Evolutionary conservation across 2,113 vertebrate species (phyloP), one percentile per base, ranked within the genome.

Genomic region (Onychorhynchus coronatus): DNA sequence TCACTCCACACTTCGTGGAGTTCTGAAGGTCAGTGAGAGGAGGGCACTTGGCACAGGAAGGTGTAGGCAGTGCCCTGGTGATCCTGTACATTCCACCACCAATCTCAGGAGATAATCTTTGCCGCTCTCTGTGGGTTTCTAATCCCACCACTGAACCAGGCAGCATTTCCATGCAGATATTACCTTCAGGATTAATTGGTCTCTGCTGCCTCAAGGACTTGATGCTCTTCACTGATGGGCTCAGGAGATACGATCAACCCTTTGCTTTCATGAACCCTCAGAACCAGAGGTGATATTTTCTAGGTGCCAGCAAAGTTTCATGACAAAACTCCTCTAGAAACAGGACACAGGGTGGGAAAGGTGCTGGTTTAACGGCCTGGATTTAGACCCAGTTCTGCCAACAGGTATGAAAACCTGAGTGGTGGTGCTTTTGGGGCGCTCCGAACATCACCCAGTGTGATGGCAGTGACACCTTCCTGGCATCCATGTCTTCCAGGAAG

Each of bases 101-200:
- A 23, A 33, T 18, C 46, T 71, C 62, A 66, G 61, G 46, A 94
- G 46, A 55, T 67, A 8, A 35, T 73, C 71, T 55, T 30, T n/a
- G 21, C 22, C 23, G 3, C 39, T 72, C 21, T 13, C 49, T 23
- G 31, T 59, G 75, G 78, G 16, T 7, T 91, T 91, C 70, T 19
- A 35, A 46, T n/a, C 12, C 27, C 1, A 0, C 12, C 23, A 1
- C 10, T 47, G 42, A 61, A 18, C 52, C 33, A 42, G 20, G 4
- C 37, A 68, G 44, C n/a, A 5, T 49, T 61, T 65, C 30, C 44
- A 28, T 74, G 31, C 14, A 24, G 24, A 0, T 16, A 9, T 37
- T 61, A 63, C 17, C 50, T 52, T 47, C 35, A 28, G 37, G 41
- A 20, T 39, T 78, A 46, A 31, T 24, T 53, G 24, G 12, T 25